Base-by-base conservation (phyloP, 2,113 vertebrate species). In the Polypterus senegalus region DNA sequence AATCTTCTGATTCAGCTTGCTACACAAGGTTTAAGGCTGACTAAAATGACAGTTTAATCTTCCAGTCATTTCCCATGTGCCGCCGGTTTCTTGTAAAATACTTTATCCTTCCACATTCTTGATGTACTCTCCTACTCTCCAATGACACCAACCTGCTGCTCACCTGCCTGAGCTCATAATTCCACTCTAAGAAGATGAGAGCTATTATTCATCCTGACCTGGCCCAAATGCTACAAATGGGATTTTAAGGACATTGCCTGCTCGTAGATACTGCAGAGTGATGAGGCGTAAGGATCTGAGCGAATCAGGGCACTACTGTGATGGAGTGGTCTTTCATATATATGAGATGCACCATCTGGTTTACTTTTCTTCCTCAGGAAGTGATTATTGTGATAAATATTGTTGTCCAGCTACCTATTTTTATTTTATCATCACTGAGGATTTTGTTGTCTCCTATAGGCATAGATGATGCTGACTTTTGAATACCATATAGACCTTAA, bases 161-260 rank as follows among this genome's bases (percentile, higher is more conserved):
- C 62, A 79, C 77, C 70, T 80, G 58, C 59, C 75, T 66, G 70
- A 74, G 75, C 82, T 83, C 82, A 82, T 80, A 83, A 79, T 77
- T 82, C 74, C 74, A 74, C 65, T 75, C 67, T 66, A 67, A 66
- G 1, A 3, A 79, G 77, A 84, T 82, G 78, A 79, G 76, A 79
- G 63, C 67, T 69, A 82, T 84, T 80, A 79, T 69, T 83, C 80
- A 85, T 82, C 70, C 67, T 80, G 74, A 82, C 69, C 75, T 70
- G 75, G 79, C 65, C 77, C 78, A 76, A 84, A 77, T 76, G 67
- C 72, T 75, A 73, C 77, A 82, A 82, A 81, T 79, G 79, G 76
- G 81, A 79, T 81, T 81, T 85, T 82, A 80, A 84, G 79, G 78
- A 79, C 73, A 75, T 63, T 66, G 49, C 71, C 73, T 81, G 58